These are phyloP conservation scores for Lepidochrysops patricia DNA, from an alignment of 2,888 invertebrate genomes.

Conservation along the genomic window DNA sequence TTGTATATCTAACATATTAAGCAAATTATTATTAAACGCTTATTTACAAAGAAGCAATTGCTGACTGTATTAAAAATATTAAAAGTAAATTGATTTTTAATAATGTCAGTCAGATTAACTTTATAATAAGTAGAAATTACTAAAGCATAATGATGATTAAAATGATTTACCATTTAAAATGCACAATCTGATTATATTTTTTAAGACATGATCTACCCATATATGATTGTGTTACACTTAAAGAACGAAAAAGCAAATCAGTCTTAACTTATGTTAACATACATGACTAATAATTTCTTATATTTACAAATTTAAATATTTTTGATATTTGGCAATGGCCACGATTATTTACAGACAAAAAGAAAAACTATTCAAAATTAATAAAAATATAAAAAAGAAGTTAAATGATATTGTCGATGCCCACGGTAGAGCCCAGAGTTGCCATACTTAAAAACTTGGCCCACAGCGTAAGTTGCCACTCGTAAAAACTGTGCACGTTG, in stretches of 20 bases:
- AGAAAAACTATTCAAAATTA: slow-evolving; percentile 18
- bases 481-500: slow-evolving; percentile 19
- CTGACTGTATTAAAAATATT: slow-evolving; percentile 18
- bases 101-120: slow-evolving; percentile 54
- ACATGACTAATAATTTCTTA: slow-evolving; percentile 42
- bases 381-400: slow-evolving; percentile 4
- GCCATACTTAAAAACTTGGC: slow-evolving; percentile 18
- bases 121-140: slow-evolving; percentile 35
- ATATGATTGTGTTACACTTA: slow-evolving; percentile 22
- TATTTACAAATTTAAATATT: slow-evolving; percentile 47
- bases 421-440: slow-evolving; percentile 19
- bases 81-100: slow-evolving; percentile 37
- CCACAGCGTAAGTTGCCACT: neutral
- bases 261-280: slow-evolving; percentile 63
- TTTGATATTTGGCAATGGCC: slow-evolving; percentile 33
- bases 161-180: neutral
- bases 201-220: neutral
- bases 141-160: slow-evolving; percentile 13
- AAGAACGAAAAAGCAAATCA: slow-evolving; percentile 53
- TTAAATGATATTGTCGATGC: neutral
- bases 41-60: slow-evolving; percentile 10
- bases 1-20: neutral
- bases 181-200: neutral
- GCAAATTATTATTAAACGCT: slow-evolving; percentile 7
- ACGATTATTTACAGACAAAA: slow-evolving; percentile 30